Evolutionary conservation across 2,888 invertebrate genomes (phyloP).

Genomic region (Ophion slaviceki): DNA sequence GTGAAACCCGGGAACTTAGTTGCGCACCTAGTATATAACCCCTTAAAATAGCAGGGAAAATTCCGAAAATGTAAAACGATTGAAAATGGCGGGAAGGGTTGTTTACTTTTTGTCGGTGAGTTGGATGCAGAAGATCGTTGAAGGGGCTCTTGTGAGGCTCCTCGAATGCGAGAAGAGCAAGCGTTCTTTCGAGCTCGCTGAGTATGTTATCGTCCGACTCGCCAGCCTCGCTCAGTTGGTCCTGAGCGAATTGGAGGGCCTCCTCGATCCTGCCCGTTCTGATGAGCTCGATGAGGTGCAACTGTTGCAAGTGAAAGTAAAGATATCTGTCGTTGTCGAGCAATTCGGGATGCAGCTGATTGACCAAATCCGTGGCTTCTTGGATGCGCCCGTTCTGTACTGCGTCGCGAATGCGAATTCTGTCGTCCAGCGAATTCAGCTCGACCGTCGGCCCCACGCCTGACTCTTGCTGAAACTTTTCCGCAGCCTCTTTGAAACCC

Average conservation of each 20-base stretch:
- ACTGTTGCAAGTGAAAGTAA: conserved; percentile 97
- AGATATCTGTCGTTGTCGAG: conserved; percentile 97
- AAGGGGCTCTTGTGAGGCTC: conserved; percentile 98
- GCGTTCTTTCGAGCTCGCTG: conserved; percentile 94
- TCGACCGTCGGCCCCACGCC: conserved; percentile 92
- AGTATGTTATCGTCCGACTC: conserved; percentile 89
- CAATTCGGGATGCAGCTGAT: conserved; percentile 96
- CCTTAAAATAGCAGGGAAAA: too few relatives aligned
- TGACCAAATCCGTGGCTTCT: conserved; percentile 96
- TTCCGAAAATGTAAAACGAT: too few relatives aligned
- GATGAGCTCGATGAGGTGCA: conserved; percentile 95
- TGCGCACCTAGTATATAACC: too few relatives aligned
- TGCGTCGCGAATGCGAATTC: conserved; percentile 96
- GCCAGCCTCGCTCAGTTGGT: conserved; percentile 94
- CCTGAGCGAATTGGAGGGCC: conserved; percentile 95
- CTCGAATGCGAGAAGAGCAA: conserved; percentile 98
- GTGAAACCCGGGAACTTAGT: too few relatives aligned
- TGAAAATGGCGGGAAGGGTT: not conserved
- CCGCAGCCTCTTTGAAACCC: conserved; percentile 98
- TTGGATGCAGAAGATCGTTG: conserved; percentile 95
- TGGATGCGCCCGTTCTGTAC: conserved; percentile 96
- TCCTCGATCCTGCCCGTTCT: conserved; percentile 93
- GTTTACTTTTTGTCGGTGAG: conserved; percentile 95
- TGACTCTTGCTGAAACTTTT: conserved; percentile 97
- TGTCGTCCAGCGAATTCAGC: conserved; percentile 93